phyloP scores from a whole-genome alignment of 1,140 invertebrate species.

The Archivesica marissinica region DNA sequence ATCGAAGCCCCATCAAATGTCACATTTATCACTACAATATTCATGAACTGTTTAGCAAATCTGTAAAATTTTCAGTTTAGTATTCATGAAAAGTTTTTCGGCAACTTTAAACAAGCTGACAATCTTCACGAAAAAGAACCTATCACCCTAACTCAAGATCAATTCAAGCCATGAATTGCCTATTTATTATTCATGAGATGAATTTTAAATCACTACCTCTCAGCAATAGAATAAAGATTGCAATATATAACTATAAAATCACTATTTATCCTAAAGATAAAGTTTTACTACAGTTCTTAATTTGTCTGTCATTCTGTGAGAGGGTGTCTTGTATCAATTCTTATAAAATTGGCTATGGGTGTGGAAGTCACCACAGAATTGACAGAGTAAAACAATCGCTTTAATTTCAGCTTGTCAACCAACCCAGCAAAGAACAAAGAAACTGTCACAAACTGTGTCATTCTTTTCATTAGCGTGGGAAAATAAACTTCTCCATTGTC shows the following conservation, averaged over 20 bases:
- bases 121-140: slow-evolving; percentile 12
- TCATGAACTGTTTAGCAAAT: neutral
- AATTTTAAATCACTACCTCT: neutral
- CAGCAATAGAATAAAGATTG: neutral
- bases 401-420: slow-evolving; percentile 18
- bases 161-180: neutral
- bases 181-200: slow-evolving; percentile 36
- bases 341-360: neutral
- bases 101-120: neutral
- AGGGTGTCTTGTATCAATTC: slow-evolving; percentile 4
- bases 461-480: slow-evolving; percentile 25
- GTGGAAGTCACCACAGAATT: neutral
- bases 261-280: neutral
- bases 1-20: neutral
- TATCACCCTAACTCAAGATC: neutral
- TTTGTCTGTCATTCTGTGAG: neutral
- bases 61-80: neutral
- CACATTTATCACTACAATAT: neutral
- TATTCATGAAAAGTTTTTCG: slow-evolving; percentile 12
- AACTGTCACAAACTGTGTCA: slow-evolving; percentile 2
- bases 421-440: slow-evolving; percentile 7
- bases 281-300: neutral
- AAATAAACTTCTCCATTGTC: neutral
- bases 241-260: neutral
- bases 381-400: slow-evolving; percentile 27